A percentile compares a stretch with the other conserved stretches of the same genome.
phyloP scores from a whole-genome alignment of 1,140 invertebrate genomes.

The Tetramorium parvispinum region DNA sequence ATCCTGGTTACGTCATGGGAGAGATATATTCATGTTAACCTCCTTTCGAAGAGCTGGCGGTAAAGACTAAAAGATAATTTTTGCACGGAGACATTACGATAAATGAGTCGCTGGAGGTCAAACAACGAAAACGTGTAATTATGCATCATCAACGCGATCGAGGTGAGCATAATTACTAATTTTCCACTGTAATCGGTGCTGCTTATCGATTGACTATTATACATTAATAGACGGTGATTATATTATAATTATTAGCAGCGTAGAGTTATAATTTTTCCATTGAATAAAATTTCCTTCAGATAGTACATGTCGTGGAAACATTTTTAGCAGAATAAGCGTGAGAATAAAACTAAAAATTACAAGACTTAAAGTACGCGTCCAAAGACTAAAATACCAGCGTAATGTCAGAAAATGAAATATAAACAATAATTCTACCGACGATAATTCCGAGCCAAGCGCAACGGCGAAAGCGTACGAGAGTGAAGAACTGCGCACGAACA shows the following conservation, averaged over 20 bases:
- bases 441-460: neutral
- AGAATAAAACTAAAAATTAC: neutral
- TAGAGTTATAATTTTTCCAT: neutral
- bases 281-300: neutral
- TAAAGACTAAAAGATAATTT: slow-evolving; percentile 3
- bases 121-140: slow-evolving; percentile 36
- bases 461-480: neutral
- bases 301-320: neutral
- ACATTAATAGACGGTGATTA: slow-evolving; percentile 16
- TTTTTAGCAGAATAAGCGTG: neutral
- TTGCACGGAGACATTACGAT: neutral
- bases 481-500: neutral
- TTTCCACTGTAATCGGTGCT: slow-evolving; percentile 2
- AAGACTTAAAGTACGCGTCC: neutral
- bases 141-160: slow-evolving; percentile 6
- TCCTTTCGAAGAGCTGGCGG: slow-evolving; percentile 13
- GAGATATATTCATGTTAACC: slow-evolving; percentile 14
- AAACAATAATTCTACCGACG: neutral
- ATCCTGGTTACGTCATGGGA: slow-evolving; percentile 18
- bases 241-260: slow-evolving; percentile 32
- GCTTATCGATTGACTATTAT: neutral
- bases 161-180: slow-evolving; percentile 32
- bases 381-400: neutral
- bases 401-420: neutral
- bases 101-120: neutral